Conservation (phyloP, 2,797 vertebrate species). For the Pogonophryne albipinna region DNA sequence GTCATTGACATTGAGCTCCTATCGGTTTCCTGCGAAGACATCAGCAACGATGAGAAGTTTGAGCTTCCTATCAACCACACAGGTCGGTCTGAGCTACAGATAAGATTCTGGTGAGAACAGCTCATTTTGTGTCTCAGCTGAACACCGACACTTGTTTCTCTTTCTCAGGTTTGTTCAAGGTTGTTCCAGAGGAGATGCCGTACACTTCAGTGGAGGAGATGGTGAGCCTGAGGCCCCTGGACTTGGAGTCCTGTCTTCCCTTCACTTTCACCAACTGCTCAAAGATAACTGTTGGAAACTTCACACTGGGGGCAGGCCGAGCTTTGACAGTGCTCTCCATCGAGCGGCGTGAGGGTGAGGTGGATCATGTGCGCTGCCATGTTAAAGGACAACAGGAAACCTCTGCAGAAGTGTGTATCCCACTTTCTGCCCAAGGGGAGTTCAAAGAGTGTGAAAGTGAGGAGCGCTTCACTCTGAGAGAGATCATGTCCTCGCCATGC, state of each 20-base stretch:
- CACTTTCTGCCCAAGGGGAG: constrained; percentile 75
- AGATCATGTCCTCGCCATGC: constrained; percentile 78
- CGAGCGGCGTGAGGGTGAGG: constrained; percentile 34
- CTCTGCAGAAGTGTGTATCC: constrained; percentile 73
- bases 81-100: constrained; percentile 65
- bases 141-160: constrained; percentile 7
- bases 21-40: constrained; percentile 84
- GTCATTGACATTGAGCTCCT: constrained; percentile 79
- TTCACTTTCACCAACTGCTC: constrained; percentile 79
- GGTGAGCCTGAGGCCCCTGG: constrained; percentile 67
- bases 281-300: constrained; percentile 69
- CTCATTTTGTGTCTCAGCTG: background rate
- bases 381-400: constrained; percentile 52
- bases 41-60: constrained; percentile 72
- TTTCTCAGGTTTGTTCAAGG: constrained; percentile 85
- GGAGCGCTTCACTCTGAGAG: constrained; percentile 76
- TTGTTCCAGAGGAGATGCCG: constrained; percentile 68
- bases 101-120: background rate
- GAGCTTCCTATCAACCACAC: constrained; percentile 80
- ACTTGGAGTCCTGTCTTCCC: constrained; percentile 67
- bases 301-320: constrained; percentile 64
- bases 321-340: constrained; percentile 76
- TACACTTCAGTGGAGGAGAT: constrained; percentile 82
- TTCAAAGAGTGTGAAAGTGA: constrained; percentile 73
- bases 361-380: constrained; percentile 75